Evolutionary conservation across 2,797 vertebrate genomes (phyloP).

Genomic region (Rhynchotus rufescens): DNA sequence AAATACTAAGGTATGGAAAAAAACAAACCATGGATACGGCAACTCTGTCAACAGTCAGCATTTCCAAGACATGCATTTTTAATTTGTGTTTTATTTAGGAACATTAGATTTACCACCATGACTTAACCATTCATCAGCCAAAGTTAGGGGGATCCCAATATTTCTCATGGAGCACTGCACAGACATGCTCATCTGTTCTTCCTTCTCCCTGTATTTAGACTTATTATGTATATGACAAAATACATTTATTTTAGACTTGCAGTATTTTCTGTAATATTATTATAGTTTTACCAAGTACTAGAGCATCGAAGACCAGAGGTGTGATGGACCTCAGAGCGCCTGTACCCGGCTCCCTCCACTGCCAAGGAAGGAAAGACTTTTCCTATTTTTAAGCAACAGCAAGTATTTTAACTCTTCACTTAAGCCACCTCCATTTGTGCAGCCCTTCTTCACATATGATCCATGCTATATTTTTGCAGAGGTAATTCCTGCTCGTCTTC

Average conservation of each 20-base stretch:
- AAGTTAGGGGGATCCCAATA: background rate
- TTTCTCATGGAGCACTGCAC: background rate
- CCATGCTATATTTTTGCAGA: background rate
- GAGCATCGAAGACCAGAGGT: background rate
- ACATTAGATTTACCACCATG: constrained; percentile 10
- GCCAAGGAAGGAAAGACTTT: background rate
- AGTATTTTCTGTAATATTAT: background rate
- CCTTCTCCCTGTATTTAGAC: background rate
- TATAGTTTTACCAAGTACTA: background rate
- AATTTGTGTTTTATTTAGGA: constrained; percentile 51
- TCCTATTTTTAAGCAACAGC: background rate
- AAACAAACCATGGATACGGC: background rate
- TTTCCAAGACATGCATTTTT: constrained; percentile 43
- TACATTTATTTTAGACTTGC: background rate
- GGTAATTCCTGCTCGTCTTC: background rate
- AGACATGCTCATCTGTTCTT: background rate
- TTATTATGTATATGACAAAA: background rate
- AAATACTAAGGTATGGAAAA: constrained; percentile 40
- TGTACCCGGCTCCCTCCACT: background rate
- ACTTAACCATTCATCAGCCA: background rate
- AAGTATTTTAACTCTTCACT: background rate
- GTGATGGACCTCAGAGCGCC: background rate
- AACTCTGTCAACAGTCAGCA: background rate
- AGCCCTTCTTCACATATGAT: background rate
- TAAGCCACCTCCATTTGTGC: background rate